Evolutionary conservation across 2,888 invertebrate species (phyloP), one percentile per base, ranked within the genome.

Genomic region (Cerastis rubricosa): DNA sequence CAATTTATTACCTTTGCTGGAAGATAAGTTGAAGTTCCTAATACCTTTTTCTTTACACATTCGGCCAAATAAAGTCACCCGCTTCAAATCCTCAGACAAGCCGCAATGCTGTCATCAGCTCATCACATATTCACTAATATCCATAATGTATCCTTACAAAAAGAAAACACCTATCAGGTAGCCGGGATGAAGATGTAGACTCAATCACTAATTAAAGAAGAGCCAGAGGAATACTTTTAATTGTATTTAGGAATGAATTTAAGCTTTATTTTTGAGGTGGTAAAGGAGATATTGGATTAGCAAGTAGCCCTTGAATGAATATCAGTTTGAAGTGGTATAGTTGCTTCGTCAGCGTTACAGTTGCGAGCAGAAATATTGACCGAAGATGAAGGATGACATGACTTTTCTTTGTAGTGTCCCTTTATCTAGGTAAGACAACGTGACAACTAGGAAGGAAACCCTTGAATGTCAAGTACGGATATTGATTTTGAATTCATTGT

Each of bases 171-270:
- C 64, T 63, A 81, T 81, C 92, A 92, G 93, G 93, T 94, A 94
- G 93, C 93, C 47, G 69, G 81, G 86, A 90, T 89, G 87, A 90
- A 89, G 88, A 91, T 89, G 84, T 89, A 82, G 88, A 87, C 87
- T 85, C 89, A 91, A 90, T 91, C 91, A 91, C 90, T 93, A 93
- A 93, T 93, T 93, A 92, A 90, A 61, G 22, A 35, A 67, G 71
- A 74, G 57, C 35, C 11, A 64, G 70, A 74, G 45, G 69, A 43
- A 63, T 51, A 51, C n/a, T 45, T 67, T 19, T 40, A 9, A 25
- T 14, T n/a, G 17, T 5, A 0, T 25, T 35, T 1, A 6, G 25
- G 3, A 14, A 25, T 1, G 8, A 86, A 49, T 76, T 74, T 75
- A 35, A 74, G 35, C 72, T 63, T 61, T 87, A 80, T 78, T 7